Evolutionary conservation across 2,888 invertebrate genomes (phyloP), one percentile per base, ranked within the genome.

Genomic region (Acleris laterana): DNA sequence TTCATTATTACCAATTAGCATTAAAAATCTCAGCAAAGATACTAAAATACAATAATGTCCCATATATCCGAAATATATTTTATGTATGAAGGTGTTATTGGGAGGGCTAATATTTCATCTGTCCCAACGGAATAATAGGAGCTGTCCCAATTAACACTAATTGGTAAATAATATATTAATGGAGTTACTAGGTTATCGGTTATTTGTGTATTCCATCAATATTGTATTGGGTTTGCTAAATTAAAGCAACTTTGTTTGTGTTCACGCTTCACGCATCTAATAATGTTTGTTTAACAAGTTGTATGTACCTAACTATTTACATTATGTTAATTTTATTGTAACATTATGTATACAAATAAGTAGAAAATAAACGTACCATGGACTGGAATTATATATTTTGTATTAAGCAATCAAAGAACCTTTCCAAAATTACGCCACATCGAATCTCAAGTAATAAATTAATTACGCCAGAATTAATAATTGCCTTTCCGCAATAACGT

Each of bases 111-210:
- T 66, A 62, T 57, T 51, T 66, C 57, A 66, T 57, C 38, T 46
- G 61, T 17, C 62, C 9, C 2, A 25, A 32, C 51, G 44, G 49
- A 46, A 48, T 57, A 66, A 66, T 62, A 57, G 66, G 62, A 48
- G 52, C 32, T 46, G 19, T 32, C 51, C 20, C 51, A 66, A 66
- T 66, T 66, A 66, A 4, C n/a, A 22, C 62, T 57, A 62, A 66
- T 66, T 62, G 57, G 50, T 61, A 62, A 57, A 62, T 66, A 66
- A 66, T 57, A 62, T 62, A 57, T 66, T 22, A 62, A 62, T 52
- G 32, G 46, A 66, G 66, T 62, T 51, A 42, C 42, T 42, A 48
- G 56, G 46, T 38, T 51, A 51, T 62, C 51, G 44, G 50, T 52
- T 28, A 46, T 32, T 62, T 52, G 32, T 57, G 56, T 60, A 22